Evolutionary conservation across 2,888 invertebrate species (phyloP).

Genomic region (Drepanosiphum platanoidis): DNA sequence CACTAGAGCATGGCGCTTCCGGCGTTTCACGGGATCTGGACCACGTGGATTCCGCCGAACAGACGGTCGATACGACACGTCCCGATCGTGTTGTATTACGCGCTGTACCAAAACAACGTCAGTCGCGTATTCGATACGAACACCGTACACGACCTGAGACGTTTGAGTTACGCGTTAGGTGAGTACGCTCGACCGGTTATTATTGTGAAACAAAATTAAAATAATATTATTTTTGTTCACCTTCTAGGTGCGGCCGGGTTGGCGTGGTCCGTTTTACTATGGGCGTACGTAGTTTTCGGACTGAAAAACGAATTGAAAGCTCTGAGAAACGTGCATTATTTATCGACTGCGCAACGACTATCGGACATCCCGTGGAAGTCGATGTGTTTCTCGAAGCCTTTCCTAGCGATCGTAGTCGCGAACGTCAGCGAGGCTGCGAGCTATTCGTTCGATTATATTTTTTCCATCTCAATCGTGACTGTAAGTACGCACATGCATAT

Average conservation of each 20-base stretch:
- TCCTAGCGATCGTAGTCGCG: background rate
- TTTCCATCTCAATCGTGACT: background rate
- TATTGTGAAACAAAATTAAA: background rate
- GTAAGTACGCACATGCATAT: background rate
- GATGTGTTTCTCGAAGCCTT: background rate
- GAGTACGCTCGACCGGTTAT: background rate
- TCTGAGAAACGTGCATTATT: too few species aligned
- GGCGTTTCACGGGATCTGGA: background rate
- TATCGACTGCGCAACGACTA: background rate
- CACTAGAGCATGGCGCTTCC: background rate
- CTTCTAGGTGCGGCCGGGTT: background rate
- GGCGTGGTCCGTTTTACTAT: background rate
- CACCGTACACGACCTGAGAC: background rate
- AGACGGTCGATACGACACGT: background rate
- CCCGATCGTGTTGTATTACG: background rate
- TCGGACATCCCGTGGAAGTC: background rate
- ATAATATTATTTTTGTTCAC: background rate
- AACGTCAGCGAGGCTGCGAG: background rate
- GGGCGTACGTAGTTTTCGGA: background rate
- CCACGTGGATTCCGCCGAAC: background rate
- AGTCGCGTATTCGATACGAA: background rate
- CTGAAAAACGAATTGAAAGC: background rate
- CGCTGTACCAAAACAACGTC: background rate
- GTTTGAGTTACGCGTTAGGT: background rate
- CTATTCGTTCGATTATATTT: background rate